phyloP scores from a whole-genome alignment of 64 coral and sea anemone genomes.

The Pocillopora verrucosa region DNA sequence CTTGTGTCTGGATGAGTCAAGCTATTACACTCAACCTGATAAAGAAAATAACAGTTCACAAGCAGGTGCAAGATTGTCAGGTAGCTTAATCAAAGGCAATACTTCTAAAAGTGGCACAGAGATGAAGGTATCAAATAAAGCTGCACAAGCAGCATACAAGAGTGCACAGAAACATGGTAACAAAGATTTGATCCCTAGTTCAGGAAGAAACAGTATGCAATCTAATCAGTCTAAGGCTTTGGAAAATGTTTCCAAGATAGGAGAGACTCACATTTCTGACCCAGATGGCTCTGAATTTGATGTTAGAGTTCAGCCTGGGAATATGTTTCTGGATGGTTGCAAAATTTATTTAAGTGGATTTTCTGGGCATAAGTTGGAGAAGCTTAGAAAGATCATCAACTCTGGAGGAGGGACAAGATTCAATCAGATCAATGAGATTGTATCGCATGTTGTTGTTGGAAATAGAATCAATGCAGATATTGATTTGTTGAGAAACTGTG shows the following conservation, averaged over 20 bases:
- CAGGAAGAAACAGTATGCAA: background rate
- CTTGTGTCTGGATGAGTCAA: conserved; percentile 79
- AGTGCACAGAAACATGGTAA: conserved; percentile 86
- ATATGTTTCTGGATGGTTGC: conserved; percentile 93
- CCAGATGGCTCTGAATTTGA: background rate
- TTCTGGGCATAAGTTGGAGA: conserved; percentile 70
- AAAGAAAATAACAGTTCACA: conserved; percentile 59
- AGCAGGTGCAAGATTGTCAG: conserved; percentile 40
- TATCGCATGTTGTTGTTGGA: conserved; percentile 94
- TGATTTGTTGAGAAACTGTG: conserved; percentile 61
- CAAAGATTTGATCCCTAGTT: conserved; percentile 35
- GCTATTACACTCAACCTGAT: conserved; percentile 53
- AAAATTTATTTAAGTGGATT: conserved; percentile 97
- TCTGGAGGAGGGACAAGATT: conserved; percentile 92
- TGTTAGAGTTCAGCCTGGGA: conserved; percentile 41
- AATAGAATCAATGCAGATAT: conserved; percentile 61
- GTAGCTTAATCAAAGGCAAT: conserved; percentile 33
- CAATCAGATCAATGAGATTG: conserved; percentile 91
- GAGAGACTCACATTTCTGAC: conserved; percentile 2
- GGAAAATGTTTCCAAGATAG: conserved; percentile 19
- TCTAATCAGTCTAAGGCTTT: conserved; percentile 17
- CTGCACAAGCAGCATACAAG: conserved; percentile 79
- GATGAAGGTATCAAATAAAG: conserved; percentile 42
- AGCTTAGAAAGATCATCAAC: conserved; percentile 86
- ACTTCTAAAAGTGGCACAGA: conserved; percentile 37